Evolutionary conservation across 2,113 vertebrate species (phyloP).

Genomic region (Panurus biarmicus): DNA sequence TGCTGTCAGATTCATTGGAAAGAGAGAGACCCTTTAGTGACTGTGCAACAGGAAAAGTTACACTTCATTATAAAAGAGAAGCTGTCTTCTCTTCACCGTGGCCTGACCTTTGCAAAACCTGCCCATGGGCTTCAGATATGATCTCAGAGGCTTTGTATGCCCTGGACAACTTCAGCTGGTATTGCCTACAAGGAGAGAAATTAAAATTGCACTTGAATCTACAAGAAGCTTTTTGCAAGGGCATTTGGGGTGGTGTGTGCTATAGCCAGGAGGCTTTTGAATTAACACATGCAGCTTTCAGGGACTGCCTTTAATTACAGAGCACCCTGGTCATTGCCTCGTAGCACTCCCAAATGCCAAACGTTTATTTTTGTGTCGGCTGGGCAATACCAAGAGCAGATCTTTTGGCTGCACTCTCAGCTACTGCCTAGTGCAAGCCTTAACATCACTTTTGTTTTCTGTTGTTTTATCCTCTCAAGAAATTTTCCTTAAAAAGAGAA

Average conservation of each 20-base stretch:
- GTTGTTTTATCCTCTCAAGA: not conserved
- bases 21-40: not conserved
- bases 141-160: constrained; percentile 41
- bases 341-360: constrained; percentile 34
- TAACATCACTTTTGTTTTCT: not conserved
- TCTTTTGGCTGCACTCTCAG: not conserved
- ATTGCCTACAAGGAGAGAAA: constrained; percentile 32
- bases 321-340: constrained; percentile 27
- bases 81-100: not conserved
- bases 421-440: not conserved
- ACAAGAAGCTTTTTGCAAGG: constrained; percentile 45
- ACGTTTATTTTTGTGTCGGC: constrained; percentile 8
- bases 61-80: not conserved
- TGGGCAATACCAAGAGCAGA: constrained; percentile 5
- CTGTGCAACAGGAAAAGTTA: not conserved
- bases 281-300: constrained; percentile 35
- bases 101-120: constrained; percentile 15
- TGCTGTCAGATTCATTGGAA: not conserved
- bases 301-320: constrained; percentile 57
- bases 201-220: constrained; percentile 40
- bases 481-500: constrained; percentile 37
- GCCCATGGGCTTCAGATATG: constrained; percentile 33
- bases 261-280: constrained; percentile 49
- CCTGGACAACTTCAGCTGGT: constrained; percentile 1
- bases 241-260: constrained; percentile 9